These are phyloP conservation scores for Parasteatoda lunata DNA, from an alignment of 2,888 invertebrate species.

Conservation along the genomic window DNA sequence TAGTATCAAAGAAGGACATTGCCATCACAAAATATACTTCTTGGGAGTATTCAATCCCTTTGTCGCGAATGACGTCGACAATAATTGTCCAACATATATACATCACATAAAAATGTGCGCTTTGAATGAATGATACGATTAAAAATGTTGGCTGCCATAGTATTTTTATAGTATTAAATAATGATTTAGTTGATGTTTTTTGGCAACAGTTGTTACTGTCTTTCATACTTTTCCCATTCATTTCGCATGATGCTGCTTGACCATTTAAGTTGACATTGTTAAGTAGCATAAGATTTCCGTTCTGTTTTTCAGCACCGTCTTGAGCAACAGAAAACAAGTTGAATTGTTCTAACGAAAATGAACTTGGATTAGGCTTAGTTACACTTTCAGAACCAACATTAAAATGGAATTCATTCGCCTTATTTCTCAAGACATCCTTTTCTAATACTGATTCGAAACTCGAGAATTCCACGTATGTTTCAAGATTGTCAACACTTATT, in stretches of 20 bases:
- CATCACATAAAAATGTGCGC: constrained; percentile 16
- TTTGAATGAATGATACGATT: constrained; percentile 10
- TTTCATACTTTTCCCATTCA: too few species aligned
- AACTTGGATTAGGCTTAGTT: too few species aligned
- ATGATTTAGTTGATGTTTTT: not conserved
- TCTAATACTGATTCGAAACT: not conserved
- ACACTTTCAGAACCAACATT: too few species aligned
- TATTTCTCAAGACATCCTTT: too few species aligned
- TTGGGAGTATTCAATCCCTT: not conserved
- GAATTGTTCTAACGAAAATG: too few species aligned
- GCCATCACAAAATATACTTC: constrained; percentile 23
- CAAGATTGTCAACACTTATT: not conserved
- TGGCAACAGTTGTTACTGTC: too few species aligned
- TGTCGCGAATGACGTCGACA: constrained; percentile 22
- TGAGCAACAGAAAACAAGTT: too few species aligned
- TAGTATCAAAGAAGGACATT: constrained; percentile 12
- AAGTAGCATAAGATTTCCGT: too few species aligned
- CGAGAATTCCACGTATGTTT: not conserved
- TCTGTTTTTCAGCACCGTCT: too few species aligned
- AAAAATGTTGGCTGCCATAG: constrained; percentile 7
- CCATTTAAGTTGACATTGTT: too few species aligned
- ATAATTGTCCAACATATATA: constrained; percentile 23
- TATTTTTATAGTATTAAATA: not conserved
- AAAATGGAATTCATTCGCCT: too few species aligned
- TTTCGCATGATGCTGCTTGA: too few species aligned